These are phyloP conservation scores for Molothrus ater DNA, from an alignment of 2,797 vertebrate genomes.

Conservation along the genomic window DNA sequence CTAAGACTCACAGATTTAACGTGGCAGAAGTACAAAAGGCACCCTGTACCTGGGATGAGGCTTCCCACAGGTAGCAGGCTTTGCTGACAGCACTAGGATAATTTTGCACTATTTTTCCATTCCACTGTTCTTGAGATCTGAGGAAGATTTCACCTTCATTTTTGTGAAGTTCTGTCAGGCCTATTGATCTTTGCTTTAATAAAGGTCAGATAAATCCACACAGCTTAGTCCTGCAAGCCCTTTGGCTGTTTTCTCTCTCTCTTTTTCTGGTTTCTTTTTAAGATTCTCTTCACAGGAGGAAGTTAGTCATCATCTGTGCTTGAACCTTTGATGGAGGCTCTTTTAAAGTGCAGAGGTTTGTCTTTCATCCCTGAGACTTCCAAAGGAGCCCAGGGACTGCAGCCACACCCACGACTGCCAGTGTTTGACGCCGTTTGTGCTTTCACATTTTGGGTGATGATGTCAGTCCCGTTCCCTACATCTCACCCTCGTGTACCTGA, in stretches of 20 bases:
- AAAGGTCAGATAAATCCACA: not conserved
- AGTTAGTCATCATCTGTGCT: not conserved
- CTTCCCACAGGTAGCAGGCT: not conserved
- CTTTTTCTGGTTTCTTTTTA: no score
- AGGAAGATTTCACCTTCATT: not conserved
- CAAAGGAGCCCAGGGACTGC: not conserved
- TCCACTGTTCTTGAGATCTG: not conserved
- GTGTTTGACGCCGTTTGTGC: rapidly evolving
- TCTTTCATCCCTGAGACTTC: not conserved
- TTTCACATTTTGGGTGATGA: not conserved
- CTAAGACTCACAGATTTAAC: not conserved
- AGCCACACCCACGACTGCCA: rapidly evolving
- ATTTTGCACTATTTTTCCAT: not conserved
- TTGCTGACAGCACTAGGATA: not conserved
- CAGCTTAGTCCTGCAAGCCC: not conserved
- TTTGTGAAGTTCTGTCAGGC: not conserved
- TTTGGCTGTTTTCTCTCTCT: not conserved
- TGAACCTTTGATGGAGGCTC: not conserved
- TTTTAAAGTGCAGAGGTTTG: not conserved
- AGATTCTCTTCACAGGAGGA: not conserved
- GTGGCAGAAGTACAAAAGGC: not conserved
- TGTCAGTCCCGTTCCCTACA: not conserved
- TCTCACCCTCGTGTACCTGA: not conserved
- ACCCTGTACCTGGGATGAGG: not conserved
- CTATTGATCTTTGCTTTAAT: not conserved